Evolutionary conservation across 2,888 invertebrate genomes (phyloP).

Genomic region (Drosophila monieri): DNA sequence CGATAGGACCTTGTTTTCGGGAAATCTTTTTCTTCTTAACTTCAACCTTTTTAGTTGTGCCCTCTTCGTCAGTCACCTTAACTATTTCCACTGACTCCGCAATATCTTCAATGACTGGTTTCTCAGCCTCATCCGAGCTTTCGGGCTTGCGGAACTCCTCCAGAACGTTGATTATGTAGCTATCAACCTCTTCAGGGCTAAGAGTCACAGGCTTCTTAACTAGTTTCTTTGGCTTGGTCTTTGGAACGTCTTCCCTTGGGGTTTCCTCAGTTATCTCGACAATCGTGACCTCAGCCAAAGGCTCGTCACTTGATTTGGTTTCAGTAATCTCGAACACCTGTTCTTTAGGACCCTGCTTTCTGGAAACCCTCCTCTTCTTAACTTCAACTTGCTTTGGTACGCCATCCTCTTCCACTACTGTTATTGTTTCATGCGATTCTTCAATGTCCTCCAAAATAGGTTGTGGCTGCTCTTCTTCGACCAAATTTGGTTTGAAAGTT

Average conservation of each 20-base stretch:
- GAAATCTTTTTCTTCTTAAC: slow-evolving; percentile 83
- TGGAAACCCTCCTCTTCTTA: slow-evolving; percentile 83
- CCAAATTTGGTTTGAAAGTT: slow-evolving; percentile 83
- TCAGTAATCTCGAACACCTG: slow-evolving; percentile 84
- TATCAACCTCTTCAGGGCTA: slow-evolving; percentile 62
- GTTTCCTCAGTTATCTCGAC: slow-evolving; percentile 53
- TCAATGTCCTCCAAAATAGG: slow-evolving; percentile 54
- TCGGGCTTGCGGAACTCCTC: slow-evolving; percentile 52
- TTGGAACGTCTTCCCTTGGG: slow-evolving; percentile 25
- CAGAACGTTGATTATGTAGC: slow-evolving; percentile 65
- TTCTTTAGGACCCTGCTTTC: slow-evolving; percentile 82
- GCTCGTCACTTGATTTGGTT: slow-evolving; percentile 82
- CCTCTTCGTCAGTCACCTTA: slow-evolving; percentile 73
- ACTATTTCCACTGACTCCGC: slow-evolving; percentile 71
- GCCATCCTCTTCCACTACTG: slow-evolving; percentile 76
- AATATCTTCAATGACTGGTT: slow-evolving; percentile 54
- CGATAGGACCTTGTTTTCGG: slow-evolving; percentile 82
- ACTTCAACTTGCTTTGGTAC: slow-evolving; percentile 81
- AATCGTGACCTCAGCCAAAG: slow-evolving; percentile 80
- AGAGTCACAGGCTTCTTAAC: slow-evolving; percentile 48
- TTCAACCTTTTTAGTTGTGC: slow-evolving; percentile 80
- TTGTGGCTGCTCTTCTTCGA: slow-evolving; percentile 66
- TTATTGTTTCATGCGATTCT: slow-evolving; percentile 72
- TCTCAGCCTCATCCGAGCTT: slow-evolving; percentile 50
- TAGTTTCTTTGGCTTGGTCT: not conserved